Base-by-base conservation (phyloP, 2,888 invertebrate genomes). In the Syrista parreyssii region DNA sequence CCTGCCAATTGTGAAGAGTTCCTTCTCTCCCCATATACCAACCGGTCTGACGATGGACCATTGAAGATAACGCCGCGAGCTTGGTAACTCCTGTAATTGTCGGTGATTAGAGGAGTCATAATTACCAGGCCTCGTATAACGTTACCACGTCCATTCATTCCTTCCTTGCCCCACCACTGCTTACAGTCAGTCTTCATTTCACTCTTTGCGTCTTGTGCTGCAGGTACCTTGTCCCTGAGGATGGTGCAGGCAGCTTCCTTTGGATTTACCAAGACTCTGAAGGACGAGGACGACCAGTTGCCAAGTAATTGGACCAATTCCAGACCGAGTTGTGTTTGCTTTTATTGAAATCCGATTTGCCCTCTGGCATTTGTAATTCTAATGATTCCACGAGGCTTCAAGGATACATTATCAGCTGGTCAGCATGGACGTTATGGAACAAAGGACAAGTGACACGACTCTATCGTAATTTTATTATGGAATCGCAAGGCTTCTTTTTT, bases 61-160 rank as follows among this genome's bases (percentile, higher is more conserved):
- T 85, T 87, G 85, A 87, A 86, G 88, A 89, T 90, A 89, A 87
- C 87, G 86, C 87, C 88, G 86, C 85, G 86, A 86, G 87, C 84
- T 86, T 86, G 88, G 89, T 89, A 89, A 90, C 89, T 89, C 88
- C 88, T 86, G 88, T 90, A 90, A 90, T 89, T 88, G 89, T 87
- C 89, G 88, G 86, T 89, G 89, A 90, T 90, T 89, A 90, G 89
- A 89, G 88, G 88, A 90, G 88, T 90, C 89, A 89, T 90, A 90
- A 90, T 89, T 89, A 88, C 82, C 82, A 80, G 78, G 79, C 86
- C 85, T 81, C 84, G 85, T 86, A 84, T 86, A 86, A 87, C 86
- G 86, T 87, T 87, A 85, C 84, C 85, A 80, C 82, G 87, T 87
- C 85, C 87, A 87, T 89, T 89, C 87, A 87, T 89, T 86, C 86